phyloP scores from a whole-genome alignment of 2,888 invertebrate genomes.

The Copidosoma aretas region DNA sequence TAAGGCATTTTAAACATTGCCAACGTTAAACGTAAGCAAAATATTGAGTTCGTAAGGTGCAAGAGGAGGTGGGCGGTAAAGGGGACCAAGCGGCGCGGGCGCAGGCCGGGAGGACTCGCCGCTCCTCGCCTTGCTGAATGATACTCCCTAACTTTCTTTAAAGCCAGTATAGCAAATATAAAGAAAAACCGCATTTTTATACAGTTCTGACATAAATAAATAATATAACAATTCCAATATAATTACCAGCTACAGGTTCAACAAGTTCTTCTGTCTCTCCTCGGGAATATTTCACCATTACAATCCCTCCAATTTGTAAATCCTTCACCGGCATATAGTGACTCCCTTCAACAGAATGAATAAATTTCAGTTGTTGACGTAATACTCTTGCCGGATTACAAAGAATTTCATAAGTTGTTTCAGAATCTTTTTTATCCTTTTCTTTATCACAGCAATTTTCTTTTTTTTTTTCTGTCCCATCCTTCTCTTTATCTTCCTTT shows the following conservation, averaged over 20 bases:
- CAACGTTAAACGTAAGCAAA: too few species aligned
- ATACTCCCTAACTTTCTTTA: too few species aligned
- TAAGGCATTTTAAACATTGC: too few species aligned
- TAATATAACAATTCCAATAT: too few species aligned
- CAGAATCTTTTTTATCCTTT: conserved; percentile 81
- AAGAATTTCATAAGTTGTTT: conserved; percentile 89
- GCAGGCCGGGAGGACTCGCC: too few species aligned
- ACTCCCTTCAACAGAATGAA: conserved; percentile 81
- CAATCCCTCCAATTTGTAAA: conserved; percentile 92
- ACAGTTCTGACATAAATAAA: too few species aligned
- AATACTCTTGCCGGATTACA: conserved; percentile 94
- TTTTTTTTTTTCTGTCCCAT: conserved; percentile 56
- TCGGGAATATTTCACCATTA: conserved; percentile 86
- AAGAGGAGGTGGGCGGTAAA: too few species aligned
- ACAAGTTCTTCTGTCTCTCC: conserved; percentile 84
- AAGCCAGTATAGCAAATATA: too few species aligned
- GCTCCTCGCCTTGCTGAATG: too few species aligned
- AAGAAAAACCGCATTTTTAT: too few species aligned
- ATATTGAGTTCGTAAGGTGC: too few species aligned
- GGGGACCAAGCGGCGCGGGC: too few species aligned
- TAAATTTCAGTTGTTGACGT: conserved; percentile 84
- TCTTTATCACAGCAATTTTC: conserved; percentile 63
- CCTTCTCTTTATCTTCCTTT: conserved; percentile 52
- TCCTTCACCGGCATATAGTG: conserved; percentile 89
- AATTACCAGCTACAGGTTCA: conserved; percentile 84